A percentile compares a stretch with the other conserved stretches of the same genome.
These are phyloP conservation scores for Drosophila ogumai DNA, from an alignment of 1,140 invertebrate genomes.

Conservation along the genomic window DNA sequence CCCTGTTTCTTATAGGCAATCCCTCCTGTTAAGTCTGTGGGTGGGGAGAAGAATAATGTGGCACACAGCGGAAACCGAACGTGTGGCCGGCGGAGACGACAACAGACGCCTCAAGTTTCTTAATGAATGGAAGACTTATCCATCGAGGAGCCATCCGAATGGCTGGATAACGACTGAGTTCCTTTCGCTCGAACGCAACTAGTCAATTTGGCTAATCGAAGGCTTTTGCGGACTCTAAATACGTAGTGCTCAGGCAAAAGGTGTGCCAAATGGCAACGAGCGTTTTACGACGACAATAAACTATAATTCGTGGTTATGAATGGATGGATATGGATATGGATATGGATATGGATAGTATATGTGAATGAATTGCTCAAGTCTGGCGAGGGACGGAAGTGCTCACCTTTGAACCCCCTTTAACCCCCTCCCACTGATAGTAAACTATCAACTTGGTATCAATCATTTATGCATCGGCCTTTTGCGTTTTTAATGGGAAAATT, in stretches of 20 bases:
- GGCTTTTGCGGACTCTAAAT: slow-evolving; percentile 49
- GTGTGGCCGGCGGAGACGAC: slow-evolving; percentile 33
- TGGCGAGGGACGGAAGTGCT: slow-evolving; percentile 42
- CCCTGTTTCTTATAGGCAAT: neutral
- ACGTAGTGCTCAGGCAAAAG: slow-evolving; percentile 53
- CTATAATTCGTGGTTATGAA: slow-evolving; percentile 64
- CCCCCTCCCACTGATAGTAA: neutral
- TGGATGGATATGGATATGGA: slow-evolving; percentile 45
- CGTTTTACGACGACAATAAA: slow-evolving; percentile 74
- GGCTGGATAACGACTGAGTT: slow-evolving; percentile 13
- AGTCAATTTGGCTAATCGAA: slow-evolving; percentile 75
- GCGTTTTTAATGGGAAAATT: slow-evolving; percentile 75
- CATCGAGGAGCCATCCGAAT: slow-evolving; percentile 16
- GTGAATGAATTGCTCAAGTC: slow-evolving; percentile 64
- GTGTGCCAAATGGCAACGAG: slow-evolving; percentile 50
- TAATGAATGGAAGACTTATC: slow-evolving; percentile 44
- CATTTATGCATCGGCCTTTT: slow-evolving; percentile 78
- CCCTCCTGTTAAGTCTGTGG: slow-evolving; percentile 3
- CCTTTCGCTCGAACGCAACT: slow-evolving; percentile 25
- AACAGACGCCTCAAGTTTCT: slow-evolving; percentile 45
- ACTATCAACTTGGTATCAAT: slow-evolving; percentile 50
- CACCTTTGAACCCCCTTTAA: slow-evolving; percentile 27
- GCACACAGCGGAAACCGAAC: slow-evolving; percentile 51
- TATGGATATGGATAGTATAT: slow-evolving; percentile 42
- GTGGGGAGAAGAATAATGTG: slow-evolving; percentile 37